Evolutionary conservation across 2,797 vertebrate species (phyloP), one percentile per base, ranked within the genome.

Genomic region (Neosilurus hyrtlii): DNA sequence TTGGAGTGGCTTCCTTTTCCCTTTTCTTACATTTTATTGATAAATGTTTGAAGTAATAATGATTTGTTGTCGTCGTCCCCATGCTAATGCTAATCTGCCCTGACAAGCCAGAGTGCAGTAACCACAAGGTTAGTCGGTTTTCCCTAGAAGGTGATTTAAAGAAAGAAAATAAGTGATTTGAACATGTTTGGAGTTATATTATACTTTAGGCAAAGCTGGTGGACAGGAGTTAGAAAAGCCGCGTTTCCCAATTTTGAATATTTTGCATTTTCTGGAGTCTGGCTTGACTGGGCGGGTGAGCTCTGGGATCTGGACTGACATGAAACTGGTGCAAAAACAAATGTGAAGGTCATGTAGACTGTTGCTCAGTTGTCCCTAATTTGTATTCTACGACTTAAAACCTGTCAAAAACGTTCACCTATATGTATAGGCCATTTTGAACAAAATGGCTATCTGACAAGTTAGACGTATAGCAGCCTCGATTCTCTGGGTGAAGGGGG

Each of bases 1-100:
- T 62, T 22, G 20, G 22, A 18, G 30, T 57, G 24, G 73, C 9
- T 37, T 37, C 4, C 0, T 20, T 49, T 10, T 35, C 4, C 49
- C 2, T 0, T 57, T 0, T 20, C 51, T 8, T 43, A 43, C 43
- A 8, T 43, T 43, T 8, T 43, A 43, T 43, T 43, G 0, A 18
- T 52, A 11, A 71, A 49, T n/a, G 20, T 12, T 30, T 59, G 9
- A 24, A 10, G 37, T 49, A 77, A 26, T 18, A 11, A 18, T 49
- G 3, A 37, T 49, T 63, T 62, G n/a, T 18, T 43, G 43, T 43
- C 8, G 43, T 43, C 43, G 43, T 43, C 56, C 1, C 5, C 30
- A n/a, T n/a, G 18, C 56, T 59, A 76, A 76, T 62, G 57, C 74
- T 77, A 62, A 62, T 77, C 57, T 43, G 43, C 43, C 30, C 30